These are phyloP conservation scores for Parauchenoglanis punctatus DNA, from an alignment of 2,797 vertebrate genomes.

Conservation along the genomic window DNA sequence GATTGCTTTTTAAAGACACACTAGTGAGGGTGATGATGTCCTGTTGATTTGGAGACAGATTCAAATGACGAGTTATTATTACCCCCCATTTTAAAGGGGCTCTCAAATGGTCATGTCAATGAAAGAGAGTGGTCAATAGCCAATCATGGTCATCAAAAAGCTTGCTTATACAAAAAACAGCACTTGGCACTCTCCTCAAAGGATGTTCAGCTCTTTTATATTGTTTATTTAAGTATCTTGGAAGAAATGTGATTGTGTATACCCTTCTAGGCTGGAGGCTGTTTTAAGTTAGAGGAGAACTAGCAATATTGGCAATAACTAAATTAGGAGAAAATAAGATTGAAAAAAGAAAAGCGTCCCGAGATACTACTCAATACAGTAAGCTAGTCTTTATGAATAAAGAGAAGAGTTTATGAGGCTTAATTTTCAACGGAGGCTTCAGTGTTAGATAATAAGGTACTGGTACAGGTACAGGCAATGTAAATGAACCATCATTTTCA, in stretches of 20 bases:
- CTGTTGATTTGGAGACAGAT: conserved; percentile 31
- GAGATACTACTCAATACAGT: neutral
- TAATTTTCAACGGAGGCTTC: neutral
- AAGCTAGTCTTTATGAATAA: neutral
- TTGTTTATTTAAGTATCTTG: neutral
- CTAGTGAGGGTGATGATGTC: conserved; percentile 54
- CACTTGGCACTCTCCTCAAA: neutral
- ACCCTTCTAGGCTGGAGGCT: neutral
- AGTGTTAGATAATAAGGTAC: neutral
- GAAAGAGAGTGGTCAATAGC: neutral
- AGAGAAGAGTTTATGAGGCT: neutral
- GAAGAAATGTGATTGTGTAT: neutral
- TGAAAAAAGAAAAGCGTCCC: neutral
- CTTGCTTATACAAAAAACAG: neutral
- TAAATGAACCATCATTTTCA: neutral
- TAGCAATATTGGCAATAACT: neutral
- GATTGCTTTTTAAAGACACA: conserved; percentile 51
- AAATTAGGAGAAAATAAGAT: neutral
- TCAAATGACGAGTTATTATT: neutral
- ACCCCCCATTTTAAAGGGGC: neutral
- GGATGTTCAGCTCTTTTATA: neutral
- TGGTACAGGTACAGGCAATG: neutral
- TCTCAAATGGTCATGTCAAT: neutral
- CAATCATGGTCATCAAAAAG: neutral
- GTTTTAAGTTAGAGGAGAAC: neutral